Evolutionary conservation across 2,113 vertebrate genomes (phyloP), one percentile per base, ranked within the genome.

Genomic region (Toxotes chatareus): DNA sequence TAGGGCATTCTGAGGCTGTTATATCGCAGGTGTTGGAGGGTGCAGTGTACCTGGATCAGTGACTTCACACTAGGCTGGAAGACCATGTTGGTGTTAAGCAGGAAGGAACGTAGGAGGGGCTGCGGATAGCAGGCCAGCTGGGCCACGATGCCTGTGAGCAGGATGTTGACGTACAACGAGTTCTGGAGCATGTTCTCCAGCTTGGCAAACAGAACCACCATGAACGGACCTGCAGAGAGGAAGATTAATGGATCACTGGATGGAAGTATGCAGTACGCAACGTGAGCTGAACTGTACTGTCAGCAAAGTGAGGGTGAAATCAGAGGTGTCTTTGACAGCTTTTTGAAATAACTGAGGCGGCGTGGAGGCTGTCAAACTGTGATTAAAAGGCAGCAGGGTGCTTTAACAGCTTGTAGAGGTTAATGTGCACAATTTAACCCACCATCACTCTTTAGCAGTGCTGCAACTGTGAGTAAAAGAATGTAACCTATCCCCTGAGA

Each of bases 11-110:
- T 11, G 2, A 1, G 34, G 3, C 38, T 6, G 21, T 4, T 9
- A 1, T 17, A 23, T 62, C 1, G 21, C 5, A 34, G 7, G 34
- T 44, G 51, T 49, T 19, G 27, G 9, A 7, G 23, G 0, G 19
- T 94, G 27, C 11, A 7, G 23, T 1, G 19, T 94, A 99, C 98
- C 97, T 99, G 98, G 82, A 99, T 95, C 86, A 99, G 95, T 19
- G 98, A 99, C 93, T 99, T 99, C 92, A 99, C 95, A 9, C 97
- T 99, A 86, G 98, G 98, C 95, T 99, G 98, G 95, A 99, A 99
- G 93, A 99, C 98, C 97, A 99, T 99, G 95, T 97, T 99, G 94
- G 97, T 97, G 95, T 98, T 99, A 88, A 99, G 97, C 82, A 99
- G 97, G 93, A 99, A 99, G 94, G 97, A 99, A 88, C 97, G 97